These are phyloP conservation scores for Chelidonichthys spinosus DNA, from an alignment of 2,797 vertebrate species.

Conservation along the genomic window DNA sequence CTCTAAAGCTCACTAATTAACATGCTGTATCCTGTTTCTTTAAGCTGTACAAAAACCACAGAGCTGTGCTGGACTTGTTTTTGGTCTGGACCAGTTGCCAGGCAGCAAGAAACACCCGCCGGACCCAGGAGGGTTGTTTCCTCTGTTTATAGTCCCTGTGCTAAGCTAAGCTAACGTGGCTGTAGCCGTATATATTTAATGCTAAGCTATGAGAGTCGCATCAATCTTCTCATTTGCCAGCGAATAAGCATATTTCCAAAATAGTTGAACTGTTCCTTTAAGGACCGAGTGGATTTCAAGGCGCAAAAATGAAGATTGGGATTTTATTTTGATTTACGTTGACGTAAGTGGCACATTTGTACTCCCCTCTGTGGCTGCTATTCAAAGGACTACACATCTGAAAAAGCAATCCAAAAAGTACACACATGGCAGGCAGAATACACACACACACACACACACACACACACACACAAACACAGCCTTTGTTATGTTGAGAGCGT, in stretches of 20 bases:
- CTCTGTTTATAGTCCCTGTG: not conserved
- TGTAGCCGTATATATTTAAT: not conserved
- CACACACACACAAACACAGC: conserved; percentile 58
- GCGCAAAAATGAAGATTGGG: conserved; percentile 20
- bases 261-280: conserved; percentile 14
- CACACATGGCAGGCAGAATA: conserved; percentile 25
- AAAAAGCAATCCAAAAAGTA: conserved; percentile 51
- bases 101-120: not conserved
- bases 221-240: not conserved
- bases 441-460: conserved; percentile 36
- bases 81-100: not conserved
- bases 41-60: not conserved
- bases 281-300: conserved; percentile 20
- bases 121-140: not conserved
- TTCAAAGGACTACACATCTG: conserved; percentile 59
- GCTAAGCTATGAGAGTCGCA: not conserved
- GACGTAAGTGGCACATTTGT: conserved; percentile 58
- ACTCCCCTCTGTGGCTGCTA: conserved; percentile 57
- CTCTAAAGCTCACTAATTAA: not conserved
- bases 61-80: not conserved
- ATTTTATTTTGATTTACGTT: conserved; percentile 55
- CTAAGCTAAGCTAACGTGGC: not conserved
- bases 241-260: not conserved
- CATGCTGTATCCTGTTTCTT: not conserved
- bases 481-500: conserved; percentile 83